Evolutionary conservation across 2,888 invertebrate genomes (phyloP).

Genomic region (Uloborus plumipes): DNA sequence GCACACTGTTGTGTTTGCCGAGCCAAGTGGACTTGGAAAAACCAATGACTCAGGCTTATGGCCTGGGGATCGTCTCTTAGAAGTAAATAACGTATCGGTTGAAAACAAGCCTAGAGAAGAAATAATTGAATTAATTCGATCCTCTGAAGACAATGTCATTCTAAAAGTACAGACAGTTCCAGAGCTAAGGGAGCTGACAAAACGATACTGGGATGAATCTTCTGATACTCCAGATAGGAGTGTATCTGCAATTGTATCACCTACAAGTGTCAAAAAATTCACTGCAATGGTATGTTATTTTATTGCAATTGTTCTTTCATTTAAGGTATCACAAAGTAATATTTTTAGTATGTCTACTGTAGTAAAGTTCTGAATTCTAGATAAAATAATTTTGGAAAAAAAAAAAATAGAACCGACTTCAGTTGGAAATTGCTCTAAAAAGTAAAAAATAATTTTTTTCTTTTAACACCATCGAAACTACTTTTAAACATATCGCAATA

Average conservation of each 20-base stretch:
- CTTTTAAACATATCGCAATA: too few relatives aligned
- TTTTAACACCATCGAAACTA: too few relatives aligned
- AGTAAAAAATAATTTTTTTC: too few relatives aligned
- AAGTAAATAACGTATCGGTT: slow-evolving; percentile 89
- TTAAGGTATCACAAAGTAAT: background rate
- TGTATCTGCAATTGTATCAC: slow-evolving; percentile 83
- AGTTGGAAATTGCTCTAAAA: too few relatives aligned
- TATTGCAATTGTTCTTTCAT: background rate
- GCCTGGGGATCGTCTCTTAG: slow-evolving; percentile 93
- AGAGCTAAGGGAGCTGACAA: slow-evolving; percentile 89
- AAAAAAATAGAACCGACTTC: too few relatives aligned
- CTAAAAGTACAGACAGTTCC: slow-evolving; percentile 95
- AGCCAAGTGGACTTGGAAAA: slow-evolving; percentile 84
- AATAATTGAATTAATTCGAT: slow-evolving; percentile 92
- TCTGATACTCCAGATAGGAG: slow-evolving; percentile 25
- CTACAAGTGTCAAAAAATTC: slow-evolving; percentile 77
- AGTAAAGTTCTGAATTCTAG: background rate
- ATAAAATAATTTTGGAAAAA: too few relatives aligned
- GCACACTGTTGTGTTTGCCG: slow-evolving; percentile 88
- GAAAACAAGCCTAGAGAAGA: slow-evolving; percentile 89
- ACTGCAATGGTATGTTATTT: slow-evolving; percentile 44
- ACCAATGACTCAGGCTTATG: slow-evolving; percentile 85
- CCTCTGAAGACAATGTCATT: slow-evolving; percentile 84
- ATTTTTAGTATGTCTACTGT: background rate
- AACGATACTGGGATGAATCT: slow-evolving; percentile 78